Base-by-base conservation (phyloP, 1,140 invertebrate species). In the Penaeus japonicus region DNA sequence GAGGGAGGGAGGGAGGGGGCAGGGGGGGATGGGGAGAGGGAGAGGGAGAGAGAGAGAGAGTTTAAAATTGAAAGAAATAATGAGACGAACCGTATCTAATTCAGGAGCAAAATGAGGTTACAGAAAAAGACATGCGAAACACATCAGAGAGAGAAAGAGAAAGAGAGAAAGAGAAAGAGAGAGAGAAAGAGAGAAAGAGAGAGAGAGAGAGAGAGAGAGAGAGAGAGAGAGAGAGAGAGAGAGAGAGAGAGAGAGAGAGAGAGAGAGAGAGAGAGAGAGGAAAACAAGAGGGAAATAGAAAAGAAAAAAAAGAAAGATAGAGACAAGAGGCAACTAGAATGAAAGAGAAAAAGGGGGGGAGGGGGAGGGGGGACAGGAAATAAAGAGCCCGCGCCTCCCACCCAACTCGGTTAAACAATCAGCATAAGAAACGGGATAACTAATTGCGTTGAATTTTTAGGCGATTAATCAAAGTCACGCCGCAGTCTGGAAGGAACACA, bases 21-120 rank as follows among this genome's bases (percentile, higher is more conserved):
- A 78, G 24, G 75, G 18, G 24, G 53, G 24, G 10, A 5, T 3
- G 75, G 39, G 75, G 35, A 39, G 75, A 39, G 53, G 32, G 75
- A 78, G 75, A 39, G 39, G 82, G 78, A 81, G 15, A 62, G 55
- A 62, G 3, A 82, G 1, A 83, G 81, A 83, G 7, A 82, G 55
- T 62, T 55, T 10, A 7, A 47, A 12, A 10, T 5, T 10, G 39
- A 47, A 12, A 47, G 39, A 47, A 12, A 47, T 5, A 47, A 12
- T 10, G 39, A 47, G 39, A 47, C n/a, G n/a, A n/a, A n/a, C n/a
- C n/a, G n/a, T n/a, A n/a, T n/a, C n/a, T n/a, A n/a, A n/a, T n/a
- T n/a, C n/a, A 7, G 12, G 39, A 62, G 7, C 24, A 3, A 82
- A n/a, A 57, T 2, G 57, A 1, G 24, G 15, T 57, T 5, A n/a